Base-by-base conservation (phyloP, 2,113 vertebrate genomes). In the Phoxinus phoxinus region DNA sequence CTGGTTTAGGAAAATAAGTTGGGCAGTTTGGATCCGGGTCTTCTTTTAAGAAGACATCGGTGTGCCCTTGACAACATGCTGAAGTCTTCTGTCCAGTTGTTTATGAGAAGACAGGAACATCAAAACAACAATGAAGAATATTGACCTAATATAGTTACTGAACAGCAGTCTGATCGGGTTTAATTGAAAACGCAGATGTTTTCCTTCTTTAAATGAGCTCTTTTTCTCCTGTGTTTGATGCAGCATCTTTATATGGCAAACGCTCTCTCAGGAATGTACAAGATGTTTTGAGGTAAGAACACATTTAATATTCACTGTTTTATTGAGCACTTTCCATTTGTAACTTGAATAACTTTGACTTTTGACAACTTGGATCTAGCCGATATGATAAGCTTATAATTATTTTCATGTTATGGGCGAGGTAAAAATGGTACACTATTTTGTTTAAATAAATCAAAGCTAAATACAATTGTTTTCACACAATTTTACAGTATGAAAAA, bases 241-340 rank as follows among this genome's bases (percentile, higher is more conserved):
- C 91, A 96, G 95, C 87, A 78, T 91, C 92, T 89, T 86, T 92
- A 80, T 90, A 88, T 80, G 87, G 92, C 86, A 91, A 88, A 92
- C 92, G 90, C 84, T 91, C 91, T 76, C 81, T 92, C 67, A 90
- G 91, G 90, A 94, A 93, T 0, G 89, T 95, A 46, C 93, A 95
- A 87, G 92, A 91, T 46, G 94, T 94, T 89, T 88, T 93, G 88
- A 92, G 94, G 95, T 96, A 95, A 90, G 96, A 59, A 81, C 2
- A 0, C 9, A 41, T 72, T 35, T 84, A 12, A 87, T 35, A 12
- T 44, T 48, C 6, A 46, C 17, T 76, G 25, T 44, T 65, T n/a
- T 69, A 72, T 30, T 32, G 32, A 75, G 73, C 15, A 10, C 46
- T 30, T 81, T 44, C 11, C 21, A 27, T 19, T 41, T 61, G 25